A percentile compares a stretch with the other conserved stretches of the same genome.
phyloP scores from a whole-genome alignment of 1,140 invertebrate species.

The Spodoptera litura region DNA sequence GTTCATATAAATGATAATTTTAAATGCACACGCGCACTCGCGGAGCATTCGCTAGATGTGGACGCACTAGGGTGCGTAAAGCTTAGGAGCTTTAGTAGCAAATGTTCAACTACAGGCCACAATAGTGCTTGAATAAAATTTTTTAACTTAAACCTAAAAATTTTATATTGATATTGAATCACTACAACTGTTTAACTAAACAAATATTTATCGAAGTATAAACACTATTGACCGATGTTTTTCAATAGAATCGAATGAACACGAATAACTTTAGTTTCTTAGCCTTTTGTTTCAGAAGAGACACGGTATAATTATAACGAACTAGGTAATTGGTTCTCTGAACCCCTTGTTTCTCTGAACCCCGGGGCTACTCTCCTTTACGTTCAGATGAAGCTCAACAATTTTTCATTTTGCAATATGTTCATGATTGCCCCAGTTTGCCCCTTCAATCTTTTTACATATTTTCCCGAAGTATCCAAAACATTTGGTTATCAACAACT shows the following conservation, averaged over 20 bases:
- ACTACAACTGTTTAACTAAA: too few species aligned
- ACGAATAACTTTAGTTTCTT: neutral
- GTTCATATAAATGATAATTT: too few species aligned
- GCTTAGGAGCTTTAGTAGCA: too few species aligned
- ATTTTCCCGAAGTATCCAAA: neutral
- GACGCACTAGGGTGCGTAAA: too few species aligned
- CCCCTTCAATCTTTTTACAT: neutral
- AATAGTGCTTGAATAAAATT: too few species aligned
- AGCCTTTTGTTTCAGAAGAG: neutral
- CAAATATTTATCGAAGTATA: too few species aligned
- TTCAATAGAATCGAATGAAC: neutral
- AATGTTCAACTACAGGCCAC: too few species aligned
- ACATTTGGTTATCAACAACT: neutral
- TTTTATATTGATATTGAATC: too few species aligned
- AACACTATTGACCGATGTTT: too few species aligned
- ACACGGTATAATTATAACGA: neutral
- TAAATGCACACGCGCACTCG: too few species aligned
- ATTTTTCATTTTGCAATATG: slow-evolving; percentile 8
- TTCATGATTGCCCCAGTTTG: neutral
- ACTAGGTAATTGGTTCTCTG: slow-evolving; percentile 10
- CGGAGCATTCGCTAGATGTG: too few species aligned
- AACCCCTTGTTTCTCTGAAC: neutral
- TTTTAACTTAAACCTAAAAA: too few species aligned
- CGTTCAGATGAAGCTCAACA: slow-evolving; percentile 6
- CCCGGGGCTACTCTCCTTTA: neutral